A percentile compares a stretch with the other conserved stretches of the same genome.
These are phyloP conservation scores for Rhizoglyphus robini DNA, from an alignment of 1,140 invertebrate genomes.

Conservation along the genomic window DNA sequence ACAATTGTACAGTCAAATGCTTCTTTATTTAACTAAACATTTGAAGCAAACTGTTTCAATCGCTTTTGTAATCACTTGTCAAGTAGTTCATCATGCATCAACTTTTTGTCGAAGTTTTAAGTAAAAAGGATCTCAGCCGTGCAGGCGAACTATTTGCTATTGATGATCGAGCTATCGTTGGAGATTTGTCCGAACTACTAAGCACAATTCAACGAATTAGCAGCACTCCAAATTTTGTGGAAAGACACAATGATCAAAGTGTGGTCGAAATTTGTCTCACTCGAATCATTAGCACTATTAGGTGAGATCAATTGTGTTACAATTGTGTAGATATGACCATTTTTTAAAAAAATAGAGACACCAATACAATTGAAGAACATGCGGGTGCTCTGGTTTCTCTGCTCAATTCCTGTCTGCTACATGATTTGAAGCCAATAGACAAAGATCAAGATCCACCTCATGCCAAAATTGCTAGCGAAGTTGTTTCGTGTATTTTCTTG, in stretches of 20 bases:
- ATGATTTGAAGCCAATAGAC: slow-evolving; percentile 64
- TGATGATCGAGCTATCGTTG: slow-evolving; percentile 64
- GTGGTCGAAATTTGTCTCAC: slow-evolving; percentile 85
- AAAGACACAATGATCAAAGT: slow-evolving; percentile 78
- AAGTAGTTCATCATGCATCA: slow-evolving; percentile 63
- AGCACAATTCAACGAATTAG: slow-evolving; percentile 60
- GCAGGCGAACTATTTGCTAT: slow-evolving; percentile 82
- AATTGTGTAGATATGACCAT: slow-evolving; percentile 2
- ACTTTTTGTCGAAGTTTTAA: slow-evolving; percentile 68
- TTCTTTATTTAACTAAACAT: too few species aligned
- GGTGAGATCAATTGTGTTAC: slow-evolving; percentile 33
- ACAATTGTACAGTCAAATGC: too few species aligned
- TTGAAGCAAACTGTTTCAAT: too few species aligned
- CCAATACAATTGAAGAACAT: slow-evolving; percentile 68
- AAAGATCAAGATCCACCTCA: slow-evolving; percentile 75
- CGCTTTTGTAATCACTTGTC: too few species aligned
- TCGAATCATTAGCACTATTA: slow-evolving; percentile 66
- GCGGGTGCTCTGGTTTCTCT: slow-evolving; percentile 62
- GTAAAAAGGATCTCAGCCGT: slow-evolving; percentile 63
- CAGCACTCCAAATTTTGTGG: slow-evolving; percentile 59
- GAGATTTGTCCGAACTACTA: slow-evolving; percentile 68
- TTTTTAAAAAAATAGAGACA: slow-evolving; percentile 47
- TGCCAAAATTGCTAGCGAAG: slow-evolving; percentile 84
- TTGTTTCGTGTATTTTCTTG: slow-evolving; percentile 82
- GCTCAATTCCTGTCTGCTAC: slow-evolving; percentile 68